Percentiles rank a stretch among this genome's conserved stretches.
Evolutionary conservation across 2,888 invertebrate species (phyloP).

Genomic region (Ischnura elegans): DNA sequence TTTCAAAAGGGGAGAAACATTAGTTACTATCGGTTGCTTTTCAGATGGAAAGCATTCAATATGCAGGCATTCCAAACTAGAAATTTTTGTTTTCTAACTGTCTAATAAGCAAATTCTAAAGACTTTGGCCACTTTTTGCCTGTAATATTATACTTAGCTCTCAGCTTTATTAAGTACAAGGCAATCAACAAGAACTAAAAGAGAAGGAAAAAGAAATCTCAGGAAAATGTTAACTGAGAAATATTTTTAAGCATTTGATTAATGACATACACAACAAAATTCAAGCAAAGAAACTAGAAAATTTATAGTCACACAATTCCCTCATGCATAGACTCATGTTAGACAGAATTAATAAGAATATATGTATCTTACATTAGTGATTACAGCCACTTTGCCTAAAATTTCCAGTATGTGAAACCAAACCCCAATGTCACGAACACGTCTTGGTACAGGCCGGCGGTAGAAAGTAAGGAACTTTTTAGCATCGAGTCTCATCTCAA

Average conservation of each 20-base stretch:
- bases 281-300: neutral
- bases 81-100: no score
- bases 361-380: conserved; percentile 86
- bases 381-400: conserved; percentile 87
- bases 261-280: conserved; percentile 38
- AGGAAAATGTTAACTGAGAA: neutral
- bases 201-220: no score
- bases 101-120: neutral
- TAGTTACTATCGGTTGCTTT: no score
- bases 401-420: conserved; percentile 89
- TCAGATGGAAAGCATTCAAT: no score
- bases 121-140: neutral
- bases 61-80: no score
- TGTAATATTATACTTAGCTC: no score
- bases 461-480: conserved; percentile 88
- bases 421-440: conserved; percentile 88
- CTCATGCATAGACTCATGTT: neutral
- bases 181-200: no score
- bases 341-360: neutral
- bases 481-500: conserved; percentile 91
- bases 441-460: conserved; percentile 86
- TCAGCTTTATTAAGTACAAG: no score
- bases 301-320: neutral
- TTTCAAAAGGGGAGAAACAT: no score
- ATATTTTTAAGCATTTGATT: conserved; percentile 16